phyloP scores from a whole-genome alignment of 1,140 invertebrate genomes.

The Helicoverpa armigera region DNA sequence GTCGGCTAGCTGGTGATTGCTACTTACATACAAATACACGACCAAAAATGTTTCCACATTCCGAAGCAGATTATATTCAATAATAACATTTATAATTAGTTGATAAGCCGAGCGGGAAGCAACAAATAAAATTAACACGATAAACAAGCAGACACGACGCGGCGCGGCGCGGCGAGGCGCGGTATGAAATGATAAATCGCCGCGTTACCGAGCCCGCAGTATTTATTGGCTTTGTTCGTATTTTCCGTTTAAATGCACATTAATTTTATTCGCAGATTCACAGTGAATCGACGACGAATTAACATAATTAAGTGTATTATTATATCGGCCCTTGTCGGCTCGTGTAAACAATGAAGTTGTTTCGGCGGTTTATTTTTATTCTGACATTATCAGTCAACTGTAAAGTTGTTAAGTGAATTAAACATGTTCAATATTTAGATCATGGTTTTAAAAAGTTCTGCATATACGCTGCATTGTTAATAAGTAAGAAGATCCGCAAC shows the following conservation, averaged over 20 bases:
- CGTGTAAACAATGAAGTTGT: slow-evolving; percentile 54
- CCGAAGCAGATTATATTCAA: slow-evolving; percentile 71
- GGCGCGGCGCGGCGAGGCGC: slow-evolving; percentile 21
- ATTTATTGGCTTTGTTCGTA: slow-evolving; percentile 82
- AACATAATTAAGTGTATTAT: slow-evolving; percentile 76
- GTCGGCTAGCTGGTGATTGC: slow-evolving; percentile 63
- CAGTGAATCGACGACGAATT: slow-evolving; percentile 82
- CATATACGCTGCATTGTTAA: not conserved
- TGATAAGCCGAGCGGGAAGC: slow-evolving; percentile 73
- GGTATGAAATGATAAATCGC: slow-evolving; percentile 81
- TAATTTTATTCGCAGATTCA: slow-evolving; percentile 85
- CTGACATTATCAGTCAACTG: slow-evolving; percentile 32
- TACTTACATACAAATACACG: slow-evolving; percentile 73
- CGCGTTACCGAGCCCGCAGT: slow-evolving; percentile 69
- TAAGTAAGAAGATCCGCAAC: slow-evolving; percentile 15
- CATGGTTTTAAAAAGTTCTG: not conserved
- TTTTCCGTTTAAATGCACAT: slow-evolving; percentile 84
- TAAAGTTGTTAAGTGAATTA: slow-evolving; percentile 30
- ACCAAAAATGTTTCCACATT: slow-evolving; percentile 78
- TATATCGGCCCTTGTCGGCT: slow-evolving; percentile 53
- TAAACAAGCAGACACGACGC: slow-evolving; percentile 75
- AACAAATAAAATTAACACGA: slow-evolving; percentile 84
- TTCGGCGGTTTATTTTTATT: slow-evolving; percentile 49
- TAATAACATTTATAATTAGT: slow-evolving; percentile 79
- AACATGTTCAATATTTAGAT: slow-evolving; percentile 6